Conservation (phyloP, 2,888 invertebrate species). For the Epinotia ramella region DNA sequence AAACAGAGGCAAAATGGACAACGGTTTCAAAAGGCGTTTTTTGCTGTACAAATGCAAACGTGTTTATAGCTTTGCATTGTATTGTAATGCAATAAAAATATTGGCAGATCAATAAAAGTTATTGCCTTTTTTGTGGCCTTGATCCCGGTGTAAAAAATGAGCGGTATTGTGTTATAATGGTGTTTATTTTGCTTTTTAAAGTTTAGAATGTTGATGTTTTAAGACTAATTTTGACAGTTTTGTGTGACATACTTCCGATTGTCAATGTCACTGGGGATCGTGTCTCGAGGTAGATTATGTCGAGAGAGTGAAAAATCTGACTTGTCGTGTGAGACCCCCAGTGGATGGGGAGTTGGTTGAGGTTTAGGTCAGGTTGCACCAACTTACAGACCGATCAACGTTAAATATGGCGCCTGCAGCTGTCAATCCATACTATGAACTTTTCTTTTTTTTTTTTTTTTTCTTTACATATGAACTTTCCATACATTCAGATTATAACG, state of each 20-base stretch:
- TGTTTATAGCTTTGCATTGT: conserved; percentile 29
- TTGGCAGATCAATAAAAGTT: conserved; percentile 36
- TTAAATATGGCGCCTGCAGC: too few relatives aligned
- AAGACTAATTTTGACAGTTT: conserved; percentile 12
- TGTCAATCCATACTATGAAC: too few relatives aligned
- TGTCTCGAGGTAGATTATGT: conserved; percentile 12
- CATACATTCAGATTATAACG: too few relatives aligned
- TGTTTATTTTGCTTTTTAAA: conserved; percentile 13
- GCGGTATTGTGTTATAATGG: conserved; percentile 10
- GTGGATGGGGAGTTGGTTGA: too few relatives aligned
- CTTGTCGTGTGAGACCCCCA: too few relatives aligned
- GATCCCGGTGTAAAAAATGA: conserved; percentile 4
- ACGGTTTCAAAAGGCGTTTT: conserved; percentile 24
- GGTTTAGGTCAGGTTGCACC: too few relatives aligned
- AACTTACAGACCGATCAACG: too few relatives aligned
- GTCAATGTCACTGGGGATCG: not conserved
- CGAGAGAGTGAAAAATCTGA: not conserved
- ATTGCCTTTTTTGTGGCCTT: conserved; percentile 24
- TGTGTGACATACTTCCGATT: conserved; percentile 22
- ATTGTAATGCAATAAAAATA: conserved; percentile 37
- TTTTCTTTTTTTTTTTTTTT: too few relatives aligned
- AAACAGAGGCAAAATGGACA: conserved; percentile 32
- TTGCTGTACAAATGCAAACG: conserved; percentile 16
- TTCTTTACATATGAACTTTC: too few relatives aligned
- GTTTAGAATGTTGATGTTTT: not conserved